Base-by-base conservation (phyloP, 2,888 invertebrate species). In the Oscheius sp. region DNA sequence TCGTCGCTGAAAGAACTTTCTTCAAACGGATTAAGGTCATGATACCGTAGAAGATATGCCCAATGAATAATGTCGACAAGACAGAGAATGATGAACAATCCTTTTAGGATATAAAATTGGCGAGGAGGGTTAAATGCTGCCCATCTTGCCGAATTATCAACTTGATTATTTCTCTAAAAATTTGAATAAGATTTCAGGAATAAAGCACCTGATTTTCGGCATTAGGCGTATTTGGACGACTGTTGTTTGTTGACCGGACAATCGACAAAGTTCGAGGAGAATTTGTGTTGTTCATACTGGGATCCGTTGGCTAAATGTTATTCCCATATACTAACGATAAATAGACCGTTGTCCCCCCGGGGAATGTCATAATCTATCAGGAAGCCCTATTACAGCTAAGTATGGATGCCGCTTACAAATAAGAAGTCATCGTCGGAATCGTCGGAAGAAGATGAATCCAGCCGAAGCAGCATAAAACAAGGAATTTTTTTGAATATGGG, bases 51-150 rank as follows among this genome's bases (percentile, higher is more conserved):
- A 25, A 84, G 75, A 74, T 83, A 83, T 1, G 82, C 84, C 84
- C 84, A 84, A 63, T 84, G 84, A 56, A 82, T 76, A 12, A 83
- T 80, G 58, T 83, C 84, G 5, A 82, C 75, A 6, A 84, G 64
- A 70, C 84, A 84, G 61, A 83, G 74, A 41, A 77, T 27, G 3
- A 78, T 74, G 72, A 84, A 84, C 12, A 80, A 49, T 6, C 75
- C 74, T 69, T 83, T 75, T 46, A 77, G 73, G 18, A 70, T 49
- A 43, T 69, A 70, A 29, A 77, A 72, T 59, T 75, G 72, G 2
- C 77, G 72, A 21, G 58, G 63, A 5, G 77, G 75, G 49, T 72
- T 74, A 45, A 75, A 69, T 18, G 56, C 58, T 18, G 46, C 41
- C 55, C 73, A 76, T 25, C 59, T 52, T 43, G 61, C 69, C 0